These are phyloP conservation scores for Melinopterus prodromus DNA, from an alignment of 2,888 invertebrate genomes.

Conservation along the genomic window DNA sequence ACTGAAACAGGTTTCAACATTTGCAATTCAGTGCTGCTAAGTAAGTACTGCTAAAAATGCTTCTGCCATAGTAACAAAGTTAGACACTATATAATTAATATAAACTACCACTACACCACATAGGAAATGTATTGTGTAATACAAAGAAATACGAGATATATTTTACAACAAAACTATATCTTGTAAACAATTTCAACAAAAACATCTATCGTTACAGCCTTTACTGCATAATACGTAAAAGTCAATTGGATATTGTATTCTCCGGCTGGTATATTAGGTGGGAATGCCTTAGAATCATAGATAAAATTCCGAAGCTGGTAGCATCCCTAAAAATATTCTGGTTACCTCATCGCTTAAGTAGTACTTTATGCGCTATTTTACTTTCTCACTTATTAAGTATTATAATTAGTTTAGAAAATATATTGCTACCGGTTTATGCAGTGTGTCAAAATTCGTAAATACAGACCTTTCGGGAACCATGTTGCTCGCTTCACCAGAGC, in stretches of 20 bases:
- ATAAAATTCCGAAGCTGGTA: not conserved
- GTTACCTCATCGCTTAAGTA: not conserved
- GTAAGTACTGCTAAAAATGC: too few species aligned
- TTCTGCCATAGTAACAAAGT: too few species aligned
- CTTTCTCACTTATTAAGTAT: too few species aligned
- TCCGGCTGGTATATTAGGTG: not conserved
- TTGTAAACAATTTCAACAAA: not conserved
- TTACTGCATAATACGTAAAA: not conserved
- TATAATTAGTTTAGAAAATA: too few species aligned
- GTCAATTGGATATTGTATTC: not conserved
- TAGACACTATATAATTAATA: too few species aligned
- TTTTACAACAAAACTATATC: not conserved
- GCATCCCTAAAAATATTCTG: not conserved
- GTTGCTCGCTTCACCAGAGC: too few species aligned
- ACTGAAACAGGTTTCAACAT: too few species aligned
- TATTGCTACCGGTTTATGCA: too few species aligned
- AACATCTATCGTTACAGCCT: not conserved
- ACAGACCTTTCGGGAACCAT: too few species aligned
- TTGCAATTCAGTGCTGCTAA: too few species aligned
- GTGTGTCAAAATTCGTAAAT: too few species aligned
- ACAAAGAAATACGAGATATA: not conserved
- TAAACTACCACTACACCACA: too few species aligned
- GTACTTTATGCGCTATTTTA: not conserved
- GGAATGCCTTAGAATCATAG: not conserved
- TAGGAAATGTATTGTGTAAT: not conserved